Conservation (phyloP, 2,888 invertebrate genomes). For the Netelia virgata region DNA sequence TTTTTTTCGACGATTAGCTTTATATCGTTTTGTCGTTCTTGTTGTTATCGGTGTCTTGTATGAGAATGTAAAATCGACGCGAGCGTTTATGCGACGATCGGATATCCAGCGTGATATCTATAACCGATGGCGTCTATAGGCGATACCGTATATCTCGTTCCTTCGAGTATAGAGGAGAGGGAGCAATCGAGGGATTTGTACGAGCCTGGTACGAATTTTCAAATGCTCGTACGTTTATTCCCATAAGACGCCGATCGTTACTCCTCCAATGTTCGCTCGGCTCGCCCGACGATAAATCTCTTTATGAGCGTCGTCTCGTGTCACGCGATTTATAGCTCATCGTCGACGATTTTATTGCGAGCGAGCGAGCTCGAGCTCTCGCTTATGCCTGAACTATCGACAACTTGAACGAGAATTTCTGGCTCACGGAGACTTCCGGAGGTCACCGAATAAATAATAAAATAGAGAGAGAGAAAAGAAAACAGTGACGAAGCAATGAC, state of each 20-base stretch:
- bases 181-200: slow-evolving; percentile 62
- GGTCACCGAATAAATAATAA: slow-evolving; percentile 33
- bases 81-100: slow-evolving; percentile 35
- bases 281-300: slow-evolving; percentile 80
- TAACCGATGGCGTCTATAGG: slow-evolving; percentile 30
- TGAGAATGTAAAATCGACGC: slow-evolving; percentile 5
- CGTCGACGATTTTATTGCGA: slow-evolving; percentile 82
- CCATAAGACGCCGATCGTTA: slow-evolving; percentile 67
- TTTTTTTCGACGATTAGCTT: not conserved
- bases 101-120: not conserved
- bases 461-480: not conserved
- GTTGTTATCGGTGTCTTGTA: no score
- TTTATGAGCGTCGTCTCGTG: slow-evolving; percentile 79
- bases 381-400: slow-evolving; percentile 74
- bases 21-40: no score
- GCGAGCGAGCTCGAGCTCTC: slow-evolving; percentile 67
- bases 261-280: slow-evolving; percentile 67
- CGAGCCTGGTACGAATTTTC: slow-evolving; percentile 68
- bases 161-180: slow-evolving; percentile 28
- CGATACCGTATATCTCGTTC: slow-evolving; percentile 28
- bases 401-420: slow-evolving; percentile 76
- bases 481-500: slow-evolving; percentile 19
- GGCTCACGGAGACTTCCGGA: slow-evolving; percentile 64
- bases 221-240: slow-evolving; percentile 66
- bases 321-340: slow-evolving; percentile 81